These are phyloP conservation scores for Eutolmus rufibarbis DNA, from an alignment of 2,888 invertebrate species.

Conservation along the genomic window DNA sequence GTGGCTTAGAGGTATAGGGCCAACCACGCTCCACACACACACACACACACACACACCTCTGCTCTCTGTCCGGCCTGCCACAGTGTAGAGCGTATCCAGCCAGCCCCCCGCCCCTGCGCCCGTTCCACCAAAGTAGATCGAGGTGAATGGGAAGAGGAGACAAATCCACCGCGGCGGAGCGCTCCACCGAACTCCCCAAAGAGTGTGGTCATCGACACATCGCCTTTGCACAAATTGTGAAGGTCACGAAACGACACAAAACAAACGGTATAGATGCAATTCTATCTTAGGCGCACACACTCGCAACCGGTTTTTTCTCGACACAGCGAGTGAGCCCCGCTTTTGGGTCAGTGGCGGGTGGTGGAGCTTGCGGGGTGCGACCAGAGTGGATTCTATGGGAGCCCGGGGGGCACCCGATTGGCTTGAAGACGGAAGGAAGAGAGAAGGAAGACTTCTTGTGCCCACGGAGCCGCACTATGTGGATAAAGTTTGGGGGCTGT, in stretches of 20 bases:
- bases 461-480: not conserved
- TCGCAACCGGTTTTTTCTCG: not conserved
- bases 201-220: constrained; percentile 65
- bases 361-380: not conserved
- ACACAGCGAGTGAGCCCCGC: not conserved
- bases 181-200: constrained; percentile 12
- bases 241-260: constrained; percentile 59
- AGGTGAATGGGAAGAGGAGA: not conserved
- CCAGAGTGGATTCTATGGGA: not conserved
- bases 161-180: not conserved
- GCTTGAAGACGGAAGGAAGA: not conserved
- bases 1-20: not conserved
- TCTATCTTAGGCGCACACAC: not conserved
- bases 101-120: not conserved
- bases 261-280: constrained; percentile 48
- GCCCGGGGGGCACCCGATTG: not conserved
- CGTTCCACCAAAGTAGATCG: not conserved
- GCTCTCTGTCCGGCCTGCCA: not conserved
- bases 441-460: not conserved
- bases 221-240: constrained; percentile 65
- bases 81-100: not conserved
- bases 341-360: not conserved
- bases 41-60: not conserved
- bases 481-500: not conserved
- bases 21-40: not conserved